Conservation (phyloP, 1,140 invertebrate species). For the Caerostris darwini region DNA sequence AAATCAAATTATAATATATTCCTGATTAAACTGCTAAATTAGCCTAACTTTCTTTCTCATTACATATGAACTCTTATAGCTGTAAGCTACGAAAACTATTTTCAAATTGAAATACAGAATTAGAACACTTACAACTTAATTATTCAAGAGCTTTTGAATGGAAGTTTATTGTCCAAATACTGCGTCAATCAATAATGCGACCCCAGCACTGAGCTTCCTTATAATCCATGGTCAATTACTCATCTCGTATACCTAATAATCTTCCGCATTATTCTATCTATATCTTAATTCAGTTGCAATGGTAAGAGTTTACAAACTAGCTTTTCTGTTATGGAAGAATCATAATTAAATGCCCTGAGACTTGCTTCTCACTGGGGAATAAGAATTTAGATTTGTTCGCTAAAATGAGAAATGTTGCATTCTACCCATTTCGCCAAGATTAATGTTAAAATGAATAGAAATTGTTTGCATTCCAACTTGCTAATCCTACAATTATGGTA, state of each 20-base stretch:
- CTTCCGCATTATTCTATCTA: not conserved
- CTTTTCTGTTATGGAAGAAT: conserved; percentile 11
- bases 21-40: no score
- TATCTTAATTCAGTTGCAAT: not conserved
- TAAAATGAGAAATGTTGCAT: not conserved
- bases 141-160: not conserved
- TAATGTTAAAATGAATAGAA: not conserved
- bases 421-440: not conserved
- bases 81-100: no score
- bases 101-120: no score
- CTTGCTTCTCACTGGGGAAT: not conserved
- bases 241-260: conserved; percentile 4
- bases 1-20: no score
- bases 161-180: not conserved
- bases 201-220: not conserved
- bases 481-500: no score
- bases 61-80: no score
- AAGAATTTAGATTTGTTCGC: not conserved
- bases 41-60: no score
- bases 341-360: not conserved
- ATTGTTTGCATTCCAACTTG: not conserved
- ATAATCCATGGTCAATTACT: not conserved
- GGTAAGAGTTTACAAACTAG: not conserved
- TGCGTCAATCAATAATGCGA: not conserved
- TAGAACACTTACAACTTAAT: not conserved